Evolutionary conservation across 2,797 vertebrate genomes (phyloP).

Genomic region (Spondyliosoma cantharus): DNA sequence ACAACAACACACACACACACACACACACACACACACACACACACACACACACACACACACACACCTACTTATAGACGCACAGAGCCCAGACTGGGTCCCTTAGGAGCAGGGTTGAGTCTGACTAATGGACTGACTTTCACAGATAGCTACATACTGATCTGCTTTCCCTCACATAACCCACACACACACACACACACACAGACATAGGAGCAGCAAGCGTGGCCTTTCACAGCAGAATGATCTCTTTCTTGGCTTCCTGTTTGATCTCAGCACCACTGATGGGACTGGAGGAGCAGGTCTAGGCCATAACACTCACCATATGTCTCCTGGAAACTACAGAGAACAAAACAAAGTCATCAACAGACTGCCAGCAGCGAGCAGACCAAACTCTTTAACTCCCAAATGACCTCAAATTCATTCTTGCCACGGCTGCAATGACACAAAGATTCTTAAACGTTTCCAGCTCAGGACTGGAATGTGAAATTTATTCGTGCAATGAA

Average conservation of each 20-base stretch:
- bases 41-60: conserved; percentile 27
- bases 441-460: conserved; percentile 40
- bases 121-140: conserved; percentile 60
- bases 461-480: conserved; percentile 41
- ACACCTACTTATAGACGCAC: conserved; percentile 13
- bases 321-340: conserved; percentile 63
- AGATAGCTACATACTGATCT: conserved; percentile 63
- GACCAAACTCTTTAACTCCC: conserved; percentile 46
- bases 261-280: conserved; percentile 60
- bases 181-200: conserved; percentile 28
- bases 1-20: conserved; percentile 30
- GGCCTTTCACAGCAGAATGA: conserved; percentile 47
- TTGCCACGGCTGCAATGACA: conserved; percentile 12
- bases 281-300: conserved; percentile 49
- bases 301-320: conserved; percentile 64
- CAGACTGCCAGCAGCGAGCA: conserved; percentile 37
- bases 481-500: conserved; percentile 56
- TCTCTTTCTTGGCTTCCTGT: conserved; percentile 49
- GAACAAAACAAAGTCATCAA: conserved; percentile 74
- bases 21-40: conserved; percentile 31
- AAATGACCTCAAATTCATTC: conserved; percentile 54
- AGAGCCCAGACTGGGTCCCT: conserved; percentile 31
- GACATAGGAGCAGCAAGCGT: conserved; percentile 18
- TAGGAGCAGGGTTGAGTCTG: conserved; percentile 35
- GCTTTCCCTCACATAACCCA: conserved; percentile 31